Evolutionary conservation across 2,113 vertebrate genomes (phyloP), one percentile per base, ranked within the genome.

Genomic region (Channa argus): DNA sequence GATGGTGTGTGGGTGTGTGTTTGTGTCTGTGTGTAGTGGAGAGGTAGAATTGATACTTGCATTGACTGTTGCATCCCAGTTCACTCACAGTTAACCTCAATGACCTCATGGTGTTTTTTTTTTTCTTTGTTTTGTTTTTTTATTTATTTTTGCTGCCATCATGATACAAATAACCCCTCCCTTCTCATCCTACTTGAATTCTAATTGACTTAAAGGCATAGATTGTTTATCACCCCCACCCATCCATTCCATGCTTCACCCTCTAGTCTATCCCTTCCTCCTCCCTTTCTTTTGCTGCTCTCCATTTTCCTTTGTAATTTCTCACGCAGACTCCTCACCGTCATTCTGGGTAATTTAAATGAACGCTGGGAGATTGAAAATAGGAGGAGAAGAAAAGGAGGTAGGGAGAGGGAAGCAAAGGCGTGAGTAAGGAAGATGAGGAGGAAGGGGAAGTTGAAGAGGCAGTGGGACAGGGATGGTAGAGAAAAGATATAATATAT

Each of bases 281-380:
- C 60, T 50, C 70, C 37, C 56, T 62, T 52, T 52, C 44, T 54
- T 55, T 63, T 46, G 9, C 46, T 38, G 50, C 76, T 87, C 80
- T 77, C 86, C 83, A 77, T 85, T 87, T 84, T 70, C 89, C 83
- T 89, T 84, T 91, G 89, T 86, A 87, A 82, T 93, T 93, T 86
- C 89, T 92, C 79, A 90, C 84, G 83, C 80, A 82, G 89, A 84
- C 91, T 85, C 85, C 89, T 93, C 89, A 88, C 89, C 44, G 92
- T 91, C 76, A 87, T 90, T 95, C 91, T 84, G 90, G 91, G 82
- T 94, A 95, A 96, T 94, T 95, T 95, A 92, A 94, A 92, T 84
- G 84, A 93, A 86, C 91, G 92, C 86, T 88, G 86, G 80, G 88
- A 90, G 92, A 91, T 86, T 87, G 90, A 84, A 93, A 93, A 90